Percentiles rank a stretch among this genome's conserved stretches.
Evolutionary conservation across 2,113 vertebrate genomes (phyloP).

Genomic region (Machaerirhynchus nigripectus): DNA sequence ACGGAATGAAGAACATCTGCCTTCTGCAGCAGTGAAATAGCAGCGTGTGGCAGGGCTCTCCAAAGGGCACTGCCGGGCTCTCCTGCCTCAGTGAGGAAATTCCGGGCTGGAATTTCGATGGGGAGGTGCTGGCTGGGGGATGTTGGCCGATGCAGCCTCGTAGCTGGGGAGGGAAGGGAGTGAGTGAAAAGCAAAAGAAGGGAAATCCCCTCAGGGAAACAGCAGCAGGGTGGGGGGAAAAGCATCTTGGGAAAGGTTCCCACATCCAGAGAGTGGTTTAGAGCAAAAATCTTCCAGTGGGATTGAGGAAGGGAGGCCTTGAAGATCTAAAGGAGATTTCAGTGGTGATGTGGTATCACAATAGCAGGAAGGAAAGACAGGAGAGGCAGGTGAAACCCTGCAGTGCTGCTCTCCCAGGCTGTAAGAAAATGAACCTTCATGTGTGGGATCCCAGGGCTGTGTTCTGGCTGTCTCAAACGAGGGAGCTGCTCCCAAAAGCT

Average conservation of each 20-base stretch:
- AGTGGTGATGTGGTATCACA: neutral
- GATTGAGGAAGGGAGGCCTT: neutral
- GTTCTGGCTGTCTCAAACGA: neutral
- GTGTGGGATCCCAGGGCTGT: neutral
- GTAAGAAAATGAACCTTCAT: neutral
- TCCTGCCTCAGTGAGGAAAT: neutral
- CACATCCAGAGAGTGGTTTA: neutral
- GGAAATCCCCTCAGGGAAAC: neutral
- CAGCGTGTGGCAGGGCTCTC: neutral
- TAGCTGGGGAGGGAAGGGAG: neutral
- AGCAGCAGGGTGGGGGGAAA: neutral
- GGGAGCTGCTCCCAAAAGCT: neutral
- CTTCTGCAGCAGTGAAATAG: neutral
- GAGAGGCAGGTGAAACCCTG: neutral
- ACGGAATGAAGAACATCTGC: neutral
- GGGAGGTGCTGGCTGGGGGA: neutral
- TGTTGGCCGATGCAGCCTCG: rapidly evolving
- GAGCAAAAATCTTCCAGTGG: neutral
- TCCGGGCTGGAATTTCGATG: neutral
- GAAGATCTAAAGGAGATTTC: neutral
- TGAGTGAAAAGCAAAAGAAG: neutral
- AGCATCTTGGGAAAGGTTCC: neutral
- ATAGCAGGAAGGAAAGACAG: neutral
- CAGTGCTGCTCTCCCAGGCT: neutral
- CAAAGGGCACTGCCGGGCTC: neutral